Evolutionary conservation across 2,888 invertebrate species (phyloP), one percentile per base, ranked within the genome.

Genomic region (Tenthredo notha): DNA sequence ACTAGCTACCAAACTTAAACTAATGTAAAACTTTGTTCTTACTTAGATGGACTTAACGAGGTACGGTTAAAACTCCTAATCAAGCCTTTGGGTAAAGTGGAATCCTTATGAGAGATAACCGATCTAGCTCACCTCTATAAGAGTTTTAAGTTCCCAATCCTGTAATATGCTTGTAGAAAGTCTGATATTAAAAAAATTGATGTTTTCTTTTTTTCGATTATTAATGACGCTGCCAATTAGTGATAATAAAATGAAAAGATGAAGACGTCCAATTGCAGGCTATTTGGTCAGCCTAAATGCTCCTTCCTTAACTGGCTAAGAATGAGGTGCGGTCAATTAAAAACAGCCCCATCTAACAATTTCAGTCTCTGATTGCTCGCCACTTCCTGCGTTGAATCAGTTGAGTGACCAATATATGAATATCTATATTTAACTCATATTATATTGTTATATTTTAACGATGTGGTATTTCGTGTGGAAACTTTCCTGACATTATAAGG

Each of bases 361-460:
- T 40, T 37, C 58, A 61, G 77, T 29, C 77, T 77, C 77, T 18
- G 25, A 77, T 54, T 54, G 77, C 29, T 78, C n/a, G 37, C 58
- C 78, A 61, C 78, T 61, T 78, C 78, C 78, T 58, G 78, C 58
- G n/a, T n/a, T n/a, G 58, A 61, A 40, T 1, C 61, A 21, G 78
- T 40, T 61, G 58, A 58, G 10, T 58, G 50, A 78, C 58, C 37
- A n/a, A 33, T 37, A 29, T 15, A 67, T 70, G 18, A 0, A 33
- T 37, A 29, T 29, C 25, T 37, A 37, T 12, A 4, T n/a, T n/a
- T 78, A 29, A 29, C 29, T 29, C 2, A 29, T 29, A 29, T 29
- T 2, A 2, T 29, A 29, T 29, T 29, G 9, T n/a, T 33, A 18
- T 54, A 18, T 78, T 58, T 78, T 54, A 54, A 47, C 47, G 75